Percentiles rank a stretch among this genome's conserved stretches.
phyloP scores from a whole-genome alignment of 1,140 invertebrate genomes.

The Macrostomum lignano region DNA sequence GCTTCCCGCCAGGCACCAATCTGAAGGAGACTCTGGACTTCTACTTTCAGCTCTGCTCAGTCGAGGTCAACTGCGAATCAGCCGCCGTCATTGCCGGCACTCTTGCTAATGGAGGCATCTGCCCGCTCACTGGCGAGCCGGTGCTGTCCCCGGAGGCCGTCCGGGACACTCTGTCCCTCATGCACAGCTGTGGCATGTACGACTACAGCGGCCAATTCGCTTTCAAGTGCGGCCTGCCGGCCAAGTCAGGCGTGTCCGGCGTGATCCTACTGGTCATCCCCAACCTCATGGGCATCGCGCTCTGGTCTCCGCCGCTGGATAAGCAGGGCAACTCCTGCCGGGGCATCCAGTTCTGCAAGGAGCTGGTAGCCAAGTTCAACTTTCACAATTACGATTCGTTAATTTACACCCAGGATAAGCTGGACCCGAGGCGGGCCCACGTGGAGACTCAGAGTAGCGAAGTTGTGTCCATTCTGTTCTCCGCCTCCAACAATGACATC shows the following conservation, averaged over 20 bases:
- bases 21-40: conserved; percentile 66
- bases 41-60: conserved; percentile 79
- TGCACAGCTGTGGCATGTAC: conserved; percentile 90
- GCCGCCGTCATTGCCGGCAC: conserved; percentile 73
- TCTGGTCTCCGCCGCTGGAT: conserved; percentile 76
- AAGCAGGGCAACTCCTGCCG: conserved; percentile 55
- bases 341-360: conserved; percentile 57
- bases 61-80: conserved; percentile 72
- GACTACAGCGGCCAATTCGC: conserved; percentile 94
- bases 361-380: conserved; percentile 4
- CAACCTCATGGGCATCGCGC: conserved; percentile 45
- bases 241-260: conserved; percentile 80
- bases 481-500: no score
- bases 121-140: conserved; percentile 72
- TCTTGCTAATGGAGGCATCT: conserved; percentile 85
- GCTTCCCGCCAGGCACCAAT: conserved; percentile 14
- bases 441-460: no score
- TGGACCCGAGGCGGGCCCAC: conserved; percentile 5
- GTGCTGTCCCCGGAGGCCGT: conserved; percentile 40
- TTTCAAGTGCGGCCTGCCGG: conserved; percentile 76
- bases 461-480: no score
- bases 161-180: conserved; percentile 37
- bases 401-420: not conserved
- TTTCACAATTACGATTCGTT: conserved; percentile 4
- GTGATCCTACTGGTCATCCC: conserved; percentile 71